Evolutionary conservation across 2,888 invertebrate species (phyloP).

Genomic region (Selenia dentaria): DNA sequence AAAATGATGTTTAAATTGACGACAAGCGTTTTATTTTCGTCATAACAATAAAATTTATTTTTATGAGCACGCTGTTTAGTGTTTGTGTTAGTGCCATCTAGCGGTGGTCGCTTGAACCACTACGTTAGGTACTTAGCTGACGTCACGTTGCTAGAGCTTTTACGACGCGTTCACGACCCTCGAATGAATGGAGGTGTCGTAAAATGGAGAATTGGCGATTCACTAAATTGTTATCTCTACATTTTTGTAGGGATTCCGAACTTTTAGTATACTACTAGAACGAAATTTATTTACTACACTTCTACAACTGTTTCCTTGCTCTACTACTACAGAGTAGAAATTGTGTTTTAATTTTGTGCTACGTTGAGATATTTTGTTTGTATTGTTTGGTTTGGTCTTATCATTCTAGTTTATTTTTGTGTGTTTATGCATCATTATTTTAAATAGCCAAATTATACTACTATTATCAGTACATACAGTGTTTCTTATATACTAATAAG

Average conservation of each 20-base stretch:
- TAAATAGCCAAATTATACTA: no score
- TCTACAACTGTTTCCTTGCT: not conserved
- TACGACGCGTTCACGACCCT: constrained; percentile 63
- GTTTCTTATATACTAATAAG: no score
- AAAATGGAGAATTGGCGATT: constrained; percentile 63
- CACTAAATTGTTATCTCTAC: constrained; percentile 39
- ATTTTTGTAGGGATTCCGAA: constrained; percentile 32
- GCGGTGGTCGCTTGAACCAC: constrained; percentile 50
- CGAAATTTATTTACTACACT: constrained; percentile 10
- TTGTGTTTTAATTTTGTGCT: not conserved
- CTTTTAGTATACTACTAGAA: constrained; percentile 18
- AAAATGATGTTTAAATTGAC: constrained; percentile 84
- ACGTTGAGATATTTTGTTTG: no score
- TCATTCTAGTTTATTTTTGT: no score
- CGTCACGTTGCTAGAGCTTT: constrained; percentile 64
- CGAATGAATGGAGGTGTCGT: constrained; percentile 68
- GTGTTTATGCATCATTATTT: no score
- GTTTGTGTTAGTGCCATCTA: constrained; percentile 71
- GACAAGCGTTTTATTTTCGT: constrained; percentile 85
- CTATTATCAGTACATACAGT: no score
- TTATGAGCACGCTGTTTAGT: constrained; percentile 65
- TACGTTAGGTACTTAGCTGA: constrained; percentile 48
- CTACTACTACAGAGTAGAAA: not conserved
- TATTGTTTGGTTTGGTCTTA: no score
- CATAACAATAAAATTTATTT: constrained; percentile 85